phyloP scores from a whole-genome alignment of 2,888 invertebrate species.

The Chironomus riparius region DNA sequence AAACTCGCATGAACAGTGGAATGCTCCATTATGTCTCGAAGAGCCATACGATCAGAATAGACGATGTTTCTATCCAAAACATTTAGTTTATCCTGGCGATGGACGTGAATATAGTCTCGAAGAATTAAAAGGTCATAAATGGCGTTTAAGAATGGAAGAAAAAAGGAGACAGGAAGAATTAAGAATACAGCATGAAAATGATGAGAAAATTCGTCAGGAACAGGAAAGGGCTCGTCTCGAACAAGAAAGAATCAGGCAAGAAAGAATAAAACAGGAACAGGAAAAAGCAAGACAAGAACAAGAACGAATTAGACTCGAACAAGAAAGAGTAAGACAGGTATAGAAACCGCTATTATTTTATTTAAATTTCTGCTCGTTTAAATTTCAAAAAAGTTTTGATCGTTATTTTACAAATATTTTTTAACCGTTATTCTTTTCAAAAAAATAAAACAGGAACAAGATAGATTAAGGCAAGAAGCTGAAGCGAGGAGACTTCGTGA shows the following conservation, averaged over 20 bases:
- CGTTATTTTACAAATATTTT: too few species aligned
- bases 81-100: conserved; percentile 39
- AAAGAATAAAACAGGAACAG: neutral
- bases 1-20: conserved; percentile 42
- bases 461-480: neutral
- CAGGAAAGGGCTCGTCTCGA: neutral
- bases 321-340: neutral
- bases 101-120: conserved; percentile 41
- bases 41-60: conserved; percentile 40
- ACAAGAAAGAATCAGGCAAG: neutral
- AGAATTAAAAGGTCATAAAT: conserved; percentile 38
- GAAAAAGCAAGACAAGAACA: neutral
- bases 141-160: conserved; percentile 29
- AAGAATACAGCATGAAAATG: neutral
- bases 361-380: too few species aligned
- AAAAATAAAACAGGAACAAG: neutral
- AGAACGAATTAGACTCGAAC: neutral
- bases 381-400: too few species aligned
- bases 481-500: conserved; percentile 3
- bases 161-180: conserved; percentile 11
- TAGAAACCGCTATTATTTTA: too few species aligned
- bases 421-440: too few species aligned
- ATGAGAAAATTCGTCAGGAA: conserved; percentile 1
- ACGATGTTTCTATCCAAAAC: conserved; percentile 39
- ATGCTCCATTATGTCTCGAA: conserved; percentile 39